Base-by-base conservation (phyloP, 1,140 invertebrate species). In the Drosophila mayri region DNA sequence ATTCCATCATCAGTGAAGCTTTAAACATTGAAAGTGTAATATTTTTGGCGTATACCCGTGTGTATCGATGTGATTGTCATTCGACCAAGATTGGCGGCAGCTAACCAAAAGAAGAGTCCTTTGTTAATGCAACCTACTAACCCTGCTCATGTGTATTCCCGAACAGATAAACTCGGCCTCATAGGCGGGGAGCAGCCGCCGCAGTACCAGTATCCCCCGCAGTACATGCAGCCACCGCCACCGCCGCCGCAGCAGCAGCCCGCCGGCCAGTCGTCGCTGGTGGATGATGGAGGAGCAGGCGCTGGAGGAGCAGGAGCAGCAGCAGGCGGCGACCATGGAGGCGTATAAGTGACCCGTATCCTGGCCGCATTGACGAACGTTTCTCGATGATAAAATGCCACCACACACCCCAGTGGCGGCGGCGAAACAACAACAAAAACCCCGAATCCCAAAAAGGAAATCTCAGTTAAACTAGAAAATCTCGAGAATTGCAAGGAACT, bases 171-270 rank as follows among this genome's bases (percentile, higher is more conserved):
- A 84, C 91, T 92, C 55, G 91, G 91, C 57, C 86, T 92, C 76
- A 94, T 93, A 93, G 94, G 94, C 37, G 88, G 93, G 55, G 67
- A 93, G 62, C 93, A 93, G 74, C 91, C 90, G 49, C 79, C 91
- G 43, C 92, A 91, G 47, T 90, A 92, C 80, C 92, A 93, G 46
- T 78, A 93, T 54, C 93, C 66, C 62, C 66, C 93, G 62, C 88
- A 76, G 50, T 93, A 94, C 58, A 88, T 90, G 78, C 92, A 91
- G 37, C 91, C 93, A 79, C 91, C 91, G 63, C 86, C 80, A 58
- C 82, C 71, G 57, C 80, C 68, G 43, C 79, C 82, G 75, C 74
- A 81, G 68, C 88, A 85, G 72, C 87, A 79, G 47, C 71, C 79
- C 65, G 87, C 71, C 41, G 87, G 86, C 65, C 90, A 90, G 37